phyloP scores from a whole-genome alignment of 1,140 invertebrate species.

The Bombyx mandarina region DNA sequence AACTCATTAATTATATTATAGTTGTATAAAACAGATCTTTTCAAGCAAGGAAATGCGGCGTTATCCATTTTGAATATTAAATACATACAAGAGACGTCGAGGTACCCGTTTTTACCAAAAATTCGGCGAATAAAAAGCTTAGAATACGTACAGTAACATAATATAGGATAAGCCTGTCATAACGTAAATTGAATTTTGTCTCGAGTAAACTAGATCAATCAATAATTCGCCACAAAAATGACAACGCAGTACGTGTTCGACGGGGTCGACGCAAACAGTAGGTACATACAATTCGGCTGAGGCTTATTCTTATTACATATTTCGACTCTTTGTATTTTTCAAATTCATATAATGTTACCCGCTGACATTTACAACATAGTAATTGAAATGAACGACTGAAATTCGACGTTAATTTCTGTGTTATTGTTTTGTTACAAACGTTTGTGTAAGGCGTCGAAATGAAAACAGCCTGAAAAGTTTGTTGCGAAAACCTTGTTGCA shows the following conservation, averaged over 20 bases:
- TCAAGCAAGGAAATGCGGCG: too few relatives aligned
- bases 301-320: not conserved
- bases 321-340: not conserved
- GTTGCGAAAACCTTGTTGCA: constrained; percentile 27
- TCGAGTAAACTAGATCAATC: constrained; percentile 17
- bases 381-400: constrained; percentile 13
- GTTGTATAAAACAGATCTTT: too few relatives aligned
- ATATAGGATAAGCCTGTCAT: constrained; percentile 13
- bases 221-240: constrained; percentile 18
- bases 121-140: not conserved
- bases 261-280: constrained; percentile 1
- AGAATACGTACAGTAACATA: constrained; percentile 7
- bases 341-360: not conserved
- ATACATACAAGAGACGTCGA: too few relatives aligned
- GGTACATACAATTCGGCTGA: not conserved
- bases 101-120: too few relatives aligned
- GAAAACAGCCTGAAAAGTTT: not conserved
- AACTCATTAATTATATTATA: too few relatives aligned
- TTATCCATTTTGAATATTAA: too few relatives aligned
- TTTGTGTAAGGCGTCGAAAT: not conserved
- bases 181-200: constrained; percentile 20
- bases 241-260: constrained; percentile 9
- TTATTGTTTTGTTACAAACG: constrained; percentile 6
- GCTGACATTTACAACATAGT: constrained; percentile 8
- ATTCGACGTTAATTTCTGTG: constrained; percentile 10